Evolutionary conservation across 2,888 invertebrate genomes (phyloP).

Genomic region (Arge pagana): DNA sequence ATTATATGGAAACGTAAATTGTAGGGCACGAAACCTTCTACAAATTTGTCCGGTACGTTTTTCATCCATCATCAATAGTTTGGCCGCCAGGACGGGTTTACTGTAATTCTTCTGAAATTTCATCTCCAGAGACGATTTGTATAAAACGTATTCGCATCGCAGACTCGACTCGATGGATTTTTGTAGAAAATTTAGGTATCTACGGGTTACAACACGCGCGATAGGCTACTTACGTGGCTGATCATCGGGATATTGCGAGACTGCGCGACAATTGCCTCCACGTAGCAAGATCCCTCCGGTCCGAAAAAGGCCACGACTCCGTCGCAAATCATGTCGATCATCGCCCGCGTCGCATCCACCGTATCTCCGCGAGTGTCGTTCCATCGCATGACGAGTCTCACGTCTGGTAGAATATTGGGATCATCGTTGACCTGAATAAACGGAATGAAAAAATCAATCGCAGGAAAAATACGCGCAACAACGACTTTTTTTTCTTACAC

Average conservation of each 20-base stretch:
- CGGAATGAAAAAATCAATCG: not conserved
- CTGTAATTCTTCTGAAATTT: too few species aligned
- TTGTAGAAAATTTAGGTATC: constrained; percentile 7
- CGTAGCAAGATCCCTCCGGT: constrained; percentile 90
- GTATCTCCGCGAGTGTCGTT: constrained; percentile 86
- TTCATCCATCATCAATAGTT: too few species aligned
- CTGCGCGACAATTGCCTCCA: constrained; percentile 94
- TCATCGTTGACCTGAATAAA: constrained; percentile 72
- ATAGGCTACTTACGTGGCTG: constrained; percentile 91
- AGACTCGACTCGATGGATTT: too few species aligned
- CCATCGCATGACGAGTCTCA: constrained; percentile 75
- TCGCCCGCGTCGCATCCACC: constrained; percentile 77
- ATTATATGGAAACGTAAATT: too few species aligned
- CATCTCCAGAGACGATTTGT: too few species aligned
- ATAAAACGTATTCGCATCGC: too few species aligned
- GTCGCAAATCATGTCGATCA: constrained; percentile 90
- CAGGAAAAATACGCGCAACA: too few species aligned
- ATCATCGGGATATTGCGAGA: constrained; percentile 96
- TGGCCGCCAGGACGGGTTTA: too few species aligned
- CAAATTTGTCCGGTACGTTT: too few species aligned
- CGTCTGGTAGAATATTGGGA: constrained; percentile 72
- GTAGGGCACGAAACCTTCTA: too few species aligned
- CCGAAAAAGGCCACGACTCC: constrained; percentile 93
- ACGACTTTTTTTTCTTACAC: too few species aligned
- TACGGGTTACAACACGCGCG: not conserved